A percentile compares a stretch with the other conserved stretches of the same genome.
phyloP scores from a whole-genome alignment of 2,888 invertebrate species.

The Sesia apiformis region DNA sequence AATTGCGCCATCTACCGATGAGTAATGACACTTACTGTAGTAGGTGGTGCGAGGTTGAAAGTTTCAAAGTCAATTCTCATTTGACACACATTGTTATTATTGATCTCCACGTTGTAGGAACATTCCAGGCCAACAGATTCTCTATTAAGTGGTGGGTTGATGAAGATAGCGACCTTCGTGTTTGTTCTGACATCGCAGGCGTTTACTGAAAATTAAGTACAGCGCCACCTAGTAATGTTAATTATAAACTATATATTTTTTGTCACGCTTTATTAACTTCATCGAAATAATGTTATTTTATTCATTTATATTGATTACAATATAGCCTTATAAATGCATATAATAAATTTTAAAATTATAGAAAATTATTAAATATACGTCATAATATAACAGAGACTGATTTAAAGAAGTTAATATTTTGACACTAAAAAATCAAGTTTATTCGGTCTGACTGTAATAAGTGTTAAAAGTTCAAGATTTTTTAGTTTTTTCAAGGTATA shows the following conservation, averaged over 20 bases:
- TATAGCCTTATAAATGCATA: not conserved
- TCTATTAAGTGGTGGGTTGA: conserved; percentile 56
- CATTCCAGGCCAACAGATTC: conserved; percentile 64
- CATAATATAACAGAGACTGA: too few relatives aligned
- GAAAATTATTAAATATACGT: too few relatives aligned
- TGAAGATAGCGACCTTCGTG: conserved; percentile 60
- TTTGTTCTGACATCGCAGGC: conserved; percentile 59
- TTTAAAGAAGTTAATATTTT: too few relatives aligned
- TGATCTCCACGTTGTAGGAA: conserved; percentile 72
- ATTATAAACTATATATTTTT: not conserved
- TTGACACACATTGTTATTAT: conserved; percentile 76
- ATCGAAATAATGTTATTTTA: too few relatives aligned
- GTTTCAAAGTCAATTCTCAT: conserved; percentile 75
- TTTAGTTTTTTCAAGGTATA: too few relatives aligned
- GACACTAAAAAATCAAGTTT: too few relatives aligned
- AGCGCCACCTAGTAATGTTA: conserved; percentile 14
- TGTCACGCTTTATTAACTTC: not conserved
- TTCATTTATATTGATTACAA: not conserved
- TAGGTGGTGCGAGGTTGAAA: conserved; percentile 66
- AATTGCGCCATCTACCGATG: too few relatives aligned
- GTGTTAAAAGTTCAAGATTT: too few relatives aligned
- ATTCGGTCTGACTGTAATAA: too few relatives aligned
- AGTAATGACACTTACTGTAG: conserved; percentile 36
- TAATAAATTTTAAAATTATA: too few relatives aligned
- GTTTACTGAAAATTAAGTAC: conserved; percentile 39